phyloP scores from a whole-genome alignment of 2,888 invertebrate species.

The Trichogramma evanescens region DNA sequence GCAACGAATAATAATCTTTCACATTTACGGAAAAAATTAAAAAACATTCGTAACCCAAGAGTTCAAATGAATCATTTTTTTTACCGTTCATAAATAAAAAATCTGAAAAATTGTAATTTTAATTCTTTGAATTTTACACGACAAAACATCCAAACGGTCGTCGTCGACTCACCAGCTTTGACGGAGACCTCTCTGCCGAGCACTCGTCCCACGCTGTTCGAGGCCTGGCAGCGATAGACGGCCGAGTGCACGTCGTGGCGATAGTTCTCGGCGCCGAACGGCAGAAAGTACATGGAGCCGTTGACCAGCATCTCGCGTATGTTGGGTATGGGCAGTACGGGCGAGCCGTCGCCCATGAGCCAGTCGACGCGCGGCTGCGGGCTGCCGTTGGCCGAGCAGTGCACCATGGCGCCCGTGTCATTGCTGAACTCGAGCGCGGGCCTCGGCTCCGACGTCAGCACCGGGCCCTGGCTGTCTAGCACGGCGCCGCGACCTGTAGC shows the following conservation, averaged over 20 bases:
- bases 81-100: too few species aligned
- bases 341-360: slow-evolving; percentile 66
- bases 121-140: too few species aligned
- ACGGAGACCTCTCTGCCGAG: slow-evolving; percentile 81
- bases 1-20: too few species aligned
- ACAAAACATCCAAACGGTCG: background rate
- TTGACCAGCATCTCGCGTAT: slow-evolving; percentile 71
- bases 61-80: too few species aligned
- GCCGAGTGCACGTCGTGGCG: slow-evolving; percentile 79
- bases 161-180: slow-evolving; percentile 68
- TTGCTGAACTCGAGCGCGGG: slow-evolving; percentile 69
- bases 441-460: slow-evolving; percentile 71
- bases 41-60: too few species aligned
- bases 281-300: slow-evolving; percentile 78
- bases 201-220: slow-evolving; percentile 67
- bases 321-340: slow-evolving; percentile 57
- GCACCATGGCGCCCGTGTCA: slow-evolving; percentile 67
- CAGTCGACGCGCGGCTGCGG: slow-evolving; percentile 73
- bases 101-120: too few species aligned
- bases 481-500: slow-evolving; percentile 42
- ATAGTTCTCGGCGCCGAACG: slow-evolving; percentile 75
- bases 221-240: slow-evolving; percentile 63
- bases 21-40: too few species aligned
- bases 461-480: slow-evolving; percentile 61
- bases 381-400: slow-evolving; percentile 71